Base-by-base conservation (phyloP, 2,888 invertebrate species). In the Drosophila gaucha region DNA sequence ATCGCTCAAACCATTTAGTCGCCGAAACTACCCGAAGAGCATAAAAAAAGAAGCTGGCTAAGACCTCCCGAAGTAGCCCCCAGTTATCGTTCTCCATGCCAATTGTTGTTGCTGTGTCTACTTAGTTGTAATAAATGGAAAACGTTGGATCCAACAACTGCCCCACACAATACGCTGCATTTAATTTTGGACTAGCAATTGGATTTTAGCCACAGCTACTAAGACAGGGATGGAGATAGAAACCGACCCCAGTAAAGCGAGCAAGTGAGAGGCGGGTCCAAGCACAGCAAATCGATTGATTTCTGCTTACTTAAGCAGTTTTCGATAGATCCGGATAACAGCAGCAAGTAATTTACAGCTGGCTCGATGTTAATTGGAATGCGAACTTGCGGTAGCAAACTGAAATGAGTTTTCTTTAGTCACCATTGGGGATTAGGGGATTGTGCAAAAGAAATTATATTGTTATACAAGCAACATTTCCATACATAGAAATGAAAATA, bases 1-100 rank as follows among this genome's bases (percentile, higher is more conserved):
- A 89, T 89, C 77, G 85, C 89, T 77, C 90, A 86, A 88, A 90
- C 90, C 90, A 89, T 89, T 89, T 82, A 84, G 86, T 80, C 57
- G 64, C 52, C 64, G 73, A 67, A 82, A 82, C 82, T 82, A 82
- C 82, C 70, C 80, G 63, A 63, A 50, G 58, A 74, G 69, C 66
- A 58, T 71, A 51, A 68, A 70, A 62, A 66, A 73, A 38, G 55
- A 43, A 47, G 28, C 26, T 28, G 54, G 33, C 63, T 20, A 59
- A 51, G 63, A 54, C 50, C 77, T 22, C 31, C 31, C 20, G 10
- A 64, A 63, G 57, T 54, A 49, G 55, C 69, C 43, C 39, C n/a
- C 30, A 12, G 26, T 6, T 16, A 8, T 16, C 31, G 26, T 9
- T 9, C 2, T 6, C 3, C 9, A 38, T 6, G 14, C 41, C 46